These are phyloP conservation scores for Sanderia malayensis DNA, from an alignment of 30 jellyfish, hydroid and myxozoan species.

Conservation along the genomic window DNA sequence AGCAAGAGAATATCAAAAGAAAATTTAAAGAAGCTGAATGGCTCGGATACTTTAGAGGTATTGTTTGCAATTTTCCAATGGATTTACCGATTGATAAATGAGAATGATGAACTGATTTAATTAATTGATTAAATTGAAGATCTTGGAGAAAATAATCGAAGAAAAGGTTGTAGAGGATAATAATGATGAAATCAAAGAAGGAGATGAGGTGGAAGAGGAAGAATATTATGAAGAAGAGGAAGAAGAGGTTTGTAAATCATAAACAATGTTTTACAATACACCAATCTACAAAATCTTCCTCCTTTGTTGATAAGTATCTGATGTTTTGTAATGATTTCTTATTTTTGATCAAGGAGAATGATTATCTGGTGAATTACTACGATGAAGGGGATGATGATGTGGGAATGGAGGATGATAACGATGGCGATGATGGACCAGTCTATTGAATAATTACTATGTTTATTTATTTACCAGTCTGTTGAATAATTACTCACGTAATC, in stretches of 20 bases:
- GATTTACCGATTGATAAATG: no score
- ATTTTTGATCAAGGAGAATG: no score
- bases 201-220: constrained; percentile 67
- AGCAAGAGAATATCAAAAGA: not conserved
- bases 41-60: not conserved
- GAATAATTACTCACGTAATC: no score
- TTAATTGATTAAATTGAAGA: constrained; percentile 18
- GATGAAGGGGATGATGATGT: constrained; percentile 87
- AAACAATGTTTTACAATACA: no score
- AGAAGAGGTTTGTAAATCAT: constrained; percentile 71
- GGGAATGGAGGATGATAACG: constrained; percentile 89
- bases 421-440: constrained; percentile 95
- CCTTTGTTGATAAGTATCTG: no score
- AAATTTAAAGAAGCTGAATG: not conserved
- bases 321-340: no score
- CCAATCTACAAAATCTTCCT: no score
- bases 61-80: no score
- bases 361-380: constrained; percentile 69
- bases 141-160: constrained; percentile 56
- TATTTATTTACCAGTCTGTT: no score
- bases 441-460: no score
- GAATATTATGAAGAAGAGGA: constrained; percentile 75
- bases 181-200: constrained; percentile 68
- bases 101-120: no score
- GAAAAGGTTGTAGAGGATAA: constrained; percentile 55